Evolutionary conservation across 2,888 invertebrate species (phyloP).

Genomic region (Cosmorhoe ocellata): DNA sequence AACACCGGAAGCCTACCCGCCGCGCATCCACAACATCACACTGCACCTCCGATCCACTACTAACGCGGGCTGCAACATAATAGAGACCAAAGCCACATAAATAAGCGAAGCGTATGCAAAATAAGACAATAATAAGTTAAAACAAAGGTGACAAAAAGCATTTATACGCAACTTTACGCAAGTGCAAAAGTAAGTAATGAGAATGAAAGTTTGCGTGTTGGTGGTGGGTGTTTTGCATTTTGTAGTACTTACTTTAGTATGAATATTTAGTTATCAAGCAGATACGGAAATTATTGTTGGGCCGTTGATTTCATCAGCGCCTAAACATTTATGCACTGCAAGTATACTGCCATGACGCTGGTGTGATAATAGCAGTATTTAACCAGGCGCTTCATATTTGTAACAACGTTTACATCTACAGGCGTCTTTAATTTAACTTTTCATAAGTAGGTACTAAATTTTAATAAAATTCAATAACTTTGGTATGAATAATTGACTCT

Average conservation of each 20-base stretch:
- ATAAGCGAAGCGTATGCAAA: slow-evolving; percentile 68
- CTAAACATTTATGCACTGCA: slow-evolving; percentile 4
- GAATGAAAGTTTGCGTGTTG: slow-evolving; percentile 14
- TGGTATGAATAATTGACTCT: too few relatives aligned
- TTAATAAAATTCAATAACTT: too few relatives aligned
- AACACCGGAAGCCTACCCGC: slow-evolving; percentile 49
- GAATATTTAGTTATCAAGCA: not conserved
- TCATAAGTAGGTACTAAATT: too few relatives aligned
- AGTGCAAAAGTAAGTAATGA: slow-evolving; percentile 17
- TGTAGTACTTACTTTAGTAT: not conserved
- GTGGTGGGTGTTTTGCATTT: not conserved
- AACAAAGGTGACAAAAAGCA: slow-evolving; percentile 39
- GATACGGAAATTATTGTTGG: too few relatives aligned
- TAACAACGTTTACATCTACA: too few relatives aligned
- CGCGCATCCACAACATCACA: slow-evolving; percentile 55
- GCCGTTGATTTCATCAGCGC: not conserved
- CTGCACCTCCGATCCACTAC: slow-evolving; percentile 63
- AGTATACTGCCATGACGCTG: not conserved
- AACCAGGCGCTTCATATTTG: slow-evolving; percentile 4
- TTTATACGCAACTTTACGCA: slow-evolving; percentile 26
- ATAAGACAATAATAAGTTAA: slow-evolving; percentile 34
- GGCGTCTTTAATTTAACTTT: too few relatives aligned
- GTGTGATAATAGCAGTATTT: not conserved
- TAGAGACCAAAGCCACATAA: slow-evolving; percentile 75
- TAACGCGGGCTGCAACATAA: slow-evolving; percentile 76